A percentile compares a stretch with the other conserved stretches of the same genome.
Conservation (phyloP, 2,113 vertebrate genomes). For the Pluvianellus socialis region DNA sequence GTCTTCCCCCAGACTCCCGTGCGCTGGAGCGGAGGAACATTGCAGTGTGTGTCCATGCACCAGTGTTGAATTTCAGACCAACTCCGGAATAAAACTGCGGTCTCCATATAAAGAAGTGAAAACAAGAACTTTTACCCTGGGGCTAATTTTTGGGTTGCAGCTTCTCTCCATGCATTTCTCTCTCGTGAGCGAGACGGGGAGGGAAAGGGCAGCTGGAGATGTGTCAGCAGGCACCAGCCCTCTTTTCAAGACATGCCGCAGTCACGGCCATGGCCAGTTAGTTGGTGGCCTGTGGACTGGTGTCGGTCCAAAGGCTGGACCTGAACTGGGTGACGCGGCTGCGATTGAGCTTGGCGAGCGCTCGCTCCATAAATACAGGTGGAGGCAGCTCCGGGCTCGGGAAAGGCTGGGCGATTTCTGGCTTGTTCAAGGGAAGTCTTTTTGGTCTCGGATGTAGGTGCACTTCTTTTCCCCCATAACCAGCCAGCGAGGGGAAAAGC, state of each 20-base stretch:
- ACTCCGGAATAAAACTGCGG: background rate
- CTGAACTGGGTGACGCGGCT: background rate
- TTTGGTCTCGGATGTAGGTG: background rate
- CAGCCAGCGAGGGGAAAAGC: background rate
- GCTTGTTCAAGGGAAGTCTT: background rate
- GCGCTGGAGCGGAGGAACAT: background rate
- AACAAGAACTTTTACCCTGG: background rate
- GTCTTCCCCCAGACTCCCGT: background rate
- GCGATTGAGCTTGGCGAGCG: background rate
- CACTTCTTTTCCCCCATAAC: background rate
- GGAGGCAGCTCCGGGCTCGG: background rate
- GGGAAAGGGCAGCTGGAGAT: background rate
- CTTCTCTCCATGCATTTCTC: background rate
- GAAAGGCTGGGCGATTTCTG: background rate
- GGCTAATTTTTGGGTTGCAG: background rate
- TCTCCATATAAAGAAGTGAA: background rate
- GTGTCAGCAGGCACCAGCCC: background rate
- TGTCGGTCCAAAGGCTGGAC: background rate
- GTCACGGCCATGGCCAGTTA: background rate
- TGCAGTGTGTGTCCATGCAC: background rate
- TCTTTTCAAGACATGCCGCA: background rate
- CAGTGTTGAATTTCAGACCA: fast-evolving
- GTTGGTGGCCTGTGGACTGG: background rate
- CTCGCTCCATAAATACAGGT: background rate
- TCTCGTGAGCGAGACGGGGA: background rate